Conservation (phyloP, 2,113 vertebrate species). For the Engraulis encrasicolus region DNA sequence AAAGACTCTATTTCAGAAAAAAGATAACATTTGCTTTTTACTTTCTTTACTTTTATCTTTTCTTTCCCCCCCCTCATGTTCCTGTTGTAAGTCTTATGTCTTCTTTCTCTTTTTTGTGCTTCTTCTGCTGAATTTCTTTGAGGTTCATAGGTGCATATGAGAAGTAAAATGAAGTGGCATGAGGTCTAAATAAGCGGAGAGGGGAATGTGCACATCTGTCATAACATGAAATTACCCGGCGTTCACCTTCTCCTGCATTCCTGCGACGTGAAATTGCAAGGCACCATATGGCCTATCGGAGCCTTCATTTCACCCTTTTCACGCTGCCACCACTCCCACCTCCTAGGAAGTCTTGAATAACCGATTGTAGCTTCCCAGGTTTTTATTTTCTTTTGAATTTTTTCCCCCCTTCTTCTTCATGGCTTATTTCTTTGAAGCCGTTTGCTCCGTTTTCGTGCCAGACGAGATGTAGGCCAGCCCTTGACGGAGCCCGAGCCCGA, state of each 20-base stretch:
- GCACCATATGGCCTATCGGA: not conserved
- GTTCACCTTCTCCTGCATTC: not conserved
- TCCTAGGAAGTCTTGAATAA: not conserved
- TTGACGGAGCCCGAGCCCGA: not conserved
- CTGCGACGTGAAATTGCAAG: not conserved
- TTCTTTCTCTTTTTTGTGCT: not conserved
- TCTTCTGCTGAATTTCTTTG: not conserved
- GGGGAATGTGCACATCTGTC: constrained; percentile 26
- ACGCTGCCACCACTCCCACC: not conserved
- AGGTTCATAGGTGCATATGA: not conserved
- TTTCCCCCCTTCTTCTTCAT: not conserved
- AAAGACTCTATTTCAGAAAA: constrained; percentile 32
- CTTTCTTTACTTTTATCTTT: not conserved
- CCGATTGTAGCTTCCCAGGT: not conserved
- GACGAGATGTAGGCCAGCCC: not conserved
- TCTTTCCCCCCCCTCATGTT: not conserved
- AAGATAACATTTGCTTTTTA: constrained; percentile 38
- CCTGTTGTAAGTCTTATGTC: too few relatives aligned
- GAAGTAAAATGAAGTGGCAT: not conserved
- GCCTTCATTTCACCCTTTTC: not conserved
- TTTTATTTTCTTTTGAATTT: too few relatives aligned
- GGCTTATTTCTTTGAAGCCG: not conserved
- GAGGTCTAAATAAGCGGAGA: constrained; percentile 41
- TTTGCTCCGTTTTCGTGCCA: not conserved
- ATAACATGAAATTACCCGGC: constrained; percentile 29